phyloP scores from a whole-genome alignment of 2,113 vertebrate species.

The Zapornia atra region DNA sequence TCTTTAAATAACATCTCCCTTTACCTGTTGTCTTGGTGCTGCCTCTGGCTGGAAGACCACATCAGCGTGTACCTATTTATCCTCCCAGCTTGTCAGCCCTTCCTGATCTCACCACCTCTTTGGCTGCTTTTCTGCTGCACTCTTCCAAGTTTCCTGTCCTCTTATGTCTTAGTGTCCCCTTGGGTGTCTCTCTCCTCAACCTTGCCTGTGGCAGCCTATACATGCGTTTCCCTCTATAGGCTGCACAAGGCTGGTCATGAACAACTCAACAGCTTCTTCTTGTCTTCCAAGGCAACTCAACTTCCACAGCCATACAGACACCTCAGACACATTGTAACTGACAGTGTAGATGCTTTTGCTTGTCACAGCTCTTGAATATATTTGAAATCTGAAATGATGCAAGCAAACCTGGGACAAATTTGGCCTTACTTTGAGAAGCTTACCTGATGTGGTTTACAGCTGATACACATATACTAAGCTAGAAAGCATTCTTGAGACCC shows the following conservation, averaged over 20 bases:
- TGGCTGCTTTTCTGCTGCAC: neutral
- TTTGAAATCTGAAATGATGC: neutral
- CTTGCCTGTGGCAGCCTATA: neutral
- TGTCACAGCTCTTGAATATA: neutral
- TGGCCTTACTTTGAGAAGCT: neutral
- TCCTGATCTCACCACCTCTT: neutral
- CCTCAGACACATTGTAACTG: accelerated
- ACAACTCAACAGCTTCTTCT: neutral
- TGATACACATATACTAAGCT: neutral
- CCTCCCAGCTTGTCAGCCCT: neutral
- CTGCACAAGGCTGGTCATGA: neutral
- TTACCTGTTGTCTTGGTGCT: neutral
- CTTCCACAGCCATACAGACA: neutral
- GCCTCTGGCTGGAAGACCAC: neutral
- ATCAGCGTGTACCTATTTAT: neutral
- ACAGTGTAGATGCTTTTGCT: neutral
- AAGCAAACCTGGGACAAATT: neutral
- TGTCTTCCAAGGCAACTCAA: neutral
- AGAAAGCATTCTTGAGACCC: neutral
- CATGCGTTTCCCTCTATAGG: neutral
- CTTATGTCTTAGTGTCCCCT: neutral
- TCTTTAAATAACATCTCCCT: neutral
- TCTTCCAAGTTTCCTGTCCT: neutral
- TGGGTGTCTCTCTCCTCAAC: neutral
- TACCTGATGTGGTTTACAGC: neutral